Base-by-base conservation (phyloP, 2,888 invertebrate genomes). In the Lacanobia wlatinum region DNA sequence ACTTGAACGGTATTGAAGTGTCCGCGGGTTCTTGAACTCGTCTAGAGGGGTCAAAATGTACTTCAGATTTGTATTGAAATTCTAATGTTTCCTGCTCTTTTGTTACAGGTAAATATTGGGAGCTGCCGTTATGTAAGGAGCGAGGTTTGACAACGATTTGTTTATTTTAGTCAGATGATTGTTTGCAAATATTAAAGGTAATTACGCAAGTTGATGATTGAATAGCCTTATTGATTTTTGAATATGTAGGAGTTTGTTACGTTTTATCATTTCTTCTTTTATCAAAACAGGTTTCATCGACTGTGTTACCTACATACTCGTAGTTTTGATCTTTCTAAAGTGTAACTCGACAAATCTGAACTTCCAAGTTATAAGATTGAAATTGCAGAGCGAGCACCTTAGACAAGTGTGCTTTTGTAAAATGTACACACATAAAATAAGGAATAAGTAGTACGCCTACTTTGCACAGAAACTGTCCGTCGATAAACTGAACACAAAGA, bases 101-200 rank as follows among this genome's bases (percentile, higher is more conserved):
- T 90, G 89, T 90, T 91, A 78, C 90, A 91, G 91, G 91, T 91
- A 91, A 90, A 84, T 83, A 76, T 70, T 70, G 55, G 58, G 55
- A 78, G 74, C 69, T 67, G 43, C 52, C 18, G 50, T 77, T 82
- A 64, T 70, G 46, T 78, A 79, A 82, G 68, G 62, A 76, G 56
- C 50, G 50, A 84, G 84, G 80, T 84, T 80, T 78, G 82, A 80
- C 60, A 71, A 70, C 14, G 43, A 18, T 62, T 70, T 63, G 38
- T 73, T 80, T 50, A 59, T 53, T 73, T 62, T 53, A 56, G 34
- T 16, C 40, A 38, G 16, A 48, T 48, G 43, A 58, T 69, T 21
- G 52, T 46, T 70, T 64, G 72, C 65, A 61, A 73, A 67, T 82
- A 70, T 67, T 67, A 28, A 40, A 18, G 21, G 28, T 46, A 48